These are phyloP conservation scores for Buceros bicornis DNA, from an alignment of 2,797 vertebrate genomes.

Conservation along the genomic window DNA sequence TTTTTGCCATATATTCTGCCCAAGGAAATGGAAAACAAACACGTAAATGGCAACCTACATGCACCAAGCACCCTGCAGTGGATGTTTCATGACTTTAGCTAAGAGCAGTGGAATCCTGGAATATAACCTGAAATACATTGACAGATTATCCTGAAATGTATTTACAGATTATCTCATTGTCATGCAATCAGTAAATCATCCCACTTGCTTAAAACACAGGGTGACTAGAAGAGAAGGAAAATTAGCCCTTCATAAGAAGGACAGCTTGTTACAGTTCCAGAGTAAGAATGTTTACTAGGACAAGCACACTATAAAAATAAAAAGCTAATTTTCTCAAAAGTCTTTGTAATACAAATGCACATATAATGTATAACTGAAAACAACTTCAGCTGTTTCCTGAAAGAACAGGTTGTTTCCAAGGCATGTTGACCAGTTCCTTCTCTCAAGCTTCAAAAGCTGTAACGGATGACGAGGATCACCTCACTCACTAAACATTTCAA, in stretches of 20 bases:
- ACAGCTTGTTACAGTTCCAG: not conserved
- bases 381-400: not conserved
- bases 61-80: not conserved
- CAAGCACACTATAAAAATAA: not conserved
- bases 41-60: not conserved
- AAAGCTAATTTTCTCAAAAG: not conserved
- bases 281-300: not conserved
- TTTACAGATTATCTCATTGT: not conserved
- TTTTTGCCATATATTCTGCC: not conserved
- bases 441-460: not conserved
- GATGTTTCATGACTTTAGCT: not conserved
- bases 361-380: not conserved
- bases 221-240: not conserved
- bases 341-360: not conserved
- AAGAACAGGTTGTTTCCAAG: not conserved
- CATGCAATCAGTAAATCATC: not conserved
- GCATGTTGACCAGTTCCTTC: not conserved
- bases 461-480: not conserved
- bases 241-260: not conserved
- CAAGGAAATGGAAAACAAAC: not conserved
- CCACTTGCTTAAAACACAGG: not conserved
- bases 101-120: not conserved
- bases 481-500: not conserved
- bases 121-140: not conserved
- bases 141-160: not conserved